These are phyloP conservation scores for Zaprionus inermis DNA, from an alignment of 1,140 invertebrate species.

Conservation along the genomic window DNA sequence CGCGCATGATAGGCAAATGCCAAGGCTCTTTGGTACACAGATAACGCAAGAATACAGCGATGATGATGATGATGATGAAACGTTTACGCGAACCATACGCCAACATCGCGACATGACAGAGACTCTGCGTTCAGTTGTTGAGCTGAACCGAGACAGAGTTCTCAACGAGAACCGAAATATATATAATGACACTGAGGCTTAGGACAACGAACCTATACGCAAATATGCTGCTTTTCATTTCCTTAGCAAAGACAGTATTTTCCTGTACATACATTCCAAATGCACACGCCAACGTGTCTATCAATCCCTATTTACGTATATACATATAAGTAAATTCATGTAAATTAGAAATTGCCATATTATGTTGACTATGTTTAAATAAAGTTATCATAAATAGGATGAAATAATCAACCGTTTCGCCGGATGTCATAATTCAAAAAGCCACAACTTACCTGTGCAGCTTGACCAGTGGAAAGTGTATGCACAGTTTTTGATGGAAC, in stretches of 20 bases:
- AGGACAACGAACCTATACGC: conserved; percentile 15
- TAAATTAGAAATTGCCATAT: conserved; percentile 61
- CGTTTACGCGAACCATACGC: conserved; percentile 60
- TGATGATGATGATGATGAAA: conserved; percentile 50
- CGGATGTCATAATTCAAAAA: background rate
- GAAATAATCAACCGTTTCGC: background rate
- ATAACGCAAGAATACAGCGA: conserved; percentile 54
- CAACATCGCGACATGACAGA: conserved; percentile 72
- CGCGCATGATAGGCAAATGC: conserved; percentile 17
- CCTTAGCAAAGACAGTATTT: conserved; percentile 77
- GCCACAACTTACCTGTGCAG: conserved; percentile 89
- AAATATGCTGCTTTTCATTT: conserved; percentile 43
- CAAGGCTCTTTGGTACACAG: conserved; percentile 63
- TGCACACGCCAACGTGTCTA: conserved; percentile 1
- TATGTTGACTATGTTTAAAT: conserved; percentile 60
- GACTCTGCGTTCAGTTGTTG: conserved; percentile 43
- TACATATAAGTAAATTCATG: conserved; percentile 36
- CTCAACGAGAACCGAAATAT: background rate
- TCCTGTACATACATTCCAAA: conserved; percentile 52
- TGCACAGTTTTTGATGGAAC: conserved; percentile 96
- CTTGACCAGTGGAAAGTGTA: conserved; percentile 95
- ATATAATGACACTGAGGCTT: conserved; percentile 55
- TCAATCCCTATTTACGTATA: conserved; percentile 9
- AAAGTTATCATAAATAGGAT: conserved; percentile 31
- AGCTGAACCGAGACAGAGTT: conserved; percentile 8